Evolutionary conservation across 2,113 vertebrate species (phyloP).

Genomic region (Epinephelus fuscoguttatus): DNA sequence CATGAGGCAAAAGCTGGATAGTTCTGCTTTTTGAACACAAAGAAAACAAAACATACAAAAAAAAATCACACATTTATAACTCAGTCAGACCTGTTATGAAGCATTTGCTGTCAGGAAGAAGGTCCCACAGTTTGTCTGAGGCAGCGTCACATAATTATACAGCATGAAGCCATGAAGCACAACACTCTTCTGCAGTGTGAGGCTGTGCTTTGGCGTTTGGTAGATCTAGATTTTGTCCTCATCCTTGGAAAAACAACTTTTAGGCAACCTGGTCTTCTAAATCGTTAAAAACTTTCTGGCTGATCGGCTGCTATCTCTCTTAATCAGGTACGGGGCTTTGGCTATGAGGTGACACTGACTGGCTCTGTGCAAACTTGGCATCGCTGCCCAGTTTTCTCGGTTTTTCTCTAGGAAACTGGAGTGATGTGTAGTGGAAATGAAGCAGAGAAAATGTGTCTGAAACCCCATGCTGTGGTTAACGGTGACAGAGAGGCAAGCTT

Average conservation of each 20-base stretch:
- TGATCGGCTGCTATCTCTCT: background rate
- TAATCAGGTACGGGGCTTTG: background rate
- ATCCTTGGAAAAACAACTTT: background rate
- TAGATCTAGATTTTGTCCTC: background rate
- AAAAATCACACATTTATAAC: constrained; percentile 11
- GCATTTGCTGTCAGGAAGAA: constrained; percentile 20
- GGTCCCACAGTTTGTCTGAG: constrained; percentile 17
- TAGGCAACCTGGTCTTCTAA: background rate
- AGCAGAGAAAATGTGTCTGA: constrained; percentile 41
- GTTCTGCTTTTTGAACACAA: constrained; percentile 17
- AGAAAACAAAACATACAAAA: constrained; percentile 13
- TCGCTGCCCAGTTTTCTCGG: background rate
- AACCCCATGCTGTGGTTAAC: constrained; percentile 30
- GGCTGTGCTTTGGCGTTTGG: background rate
- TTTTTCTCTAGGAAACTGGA: constrained; percentile 20
- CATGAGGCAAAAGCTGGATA: constrained; percentile 2
- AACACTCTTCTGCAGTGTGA: background rate
- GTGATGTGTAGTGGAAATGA: constrained; percentile 44
- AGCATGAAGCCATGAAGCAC: constrained; percentile 2
- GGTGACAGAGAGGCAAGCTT: constrained; percentile 41
- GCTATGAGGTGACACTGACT: background rate
- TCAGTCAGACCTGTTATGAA: constrained; percentile 38
- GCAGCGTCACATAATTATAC: constrained; percentile 27
- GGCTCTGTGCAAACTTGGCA: background rate
- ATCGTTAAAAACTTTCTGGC: constrained; percentile 5